Percentiles rank a stretch among this genome's conserved stretches.
Evolutionary conservation across 1,140 invertebrate species (phyloP).

Genomic region (Teleogryllus occipitalis): DNA sequence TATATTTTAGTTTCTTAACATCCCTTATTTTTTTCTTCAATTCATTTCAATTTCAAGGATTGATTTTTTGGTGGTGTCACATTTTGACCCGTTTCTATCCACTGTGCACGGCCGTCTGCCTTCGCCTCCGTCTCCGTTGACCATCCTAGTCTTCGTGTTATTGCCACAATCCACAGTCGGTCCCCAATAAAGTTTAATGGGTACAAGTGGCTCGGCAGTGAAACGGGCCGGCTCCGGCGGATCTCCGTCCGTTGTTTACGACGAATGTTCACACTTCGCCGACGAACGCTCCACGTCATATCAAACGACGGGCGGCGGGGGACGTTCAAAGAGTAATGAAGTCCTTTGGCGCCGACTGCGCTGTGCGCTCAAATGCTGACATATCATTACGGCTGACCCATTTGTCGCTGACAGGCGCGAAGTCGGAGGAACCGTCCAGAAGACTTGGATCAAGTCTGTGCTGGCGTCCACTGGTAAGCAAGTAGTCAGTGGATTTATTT

Average conservation of each 20-base stretch:
- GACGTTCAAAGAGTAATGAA: not conserved
- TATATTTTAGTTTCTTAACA: too few species aligned
- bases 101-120: not conserved
- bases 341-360: not conserved
- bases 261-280: not conserved
- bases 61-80: not conserved
- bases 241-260: not conserved
- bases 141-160: not conserved
- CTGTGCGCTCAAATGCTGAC: not conserved
- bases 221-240: not conserved
- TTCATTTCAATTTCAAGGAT: not conserved
- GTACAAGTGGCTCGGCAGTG: not conserved
- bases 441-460: too few species aligned
- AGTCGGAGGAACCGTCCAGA: too few species aligned
- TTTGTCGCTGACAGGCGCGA: not conserved
- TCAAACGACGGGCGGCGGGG: not conserved
- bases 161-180: not conserved
- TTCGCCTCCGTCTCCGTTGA: not conserved
- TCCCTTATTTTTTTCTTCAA: not conserved
- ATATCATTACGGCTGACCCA: not conserved
- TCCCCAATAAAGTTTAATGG: constrained; percentile 1
- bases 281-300: not conserved
- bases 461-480: too few species aligned
- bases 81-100: not conserved
- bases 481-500: too few species aligned